Evolutionary conservation across 2,113 vertebrate species (phyloP).

Genomic region (Ammodytes marinus): DNA sequence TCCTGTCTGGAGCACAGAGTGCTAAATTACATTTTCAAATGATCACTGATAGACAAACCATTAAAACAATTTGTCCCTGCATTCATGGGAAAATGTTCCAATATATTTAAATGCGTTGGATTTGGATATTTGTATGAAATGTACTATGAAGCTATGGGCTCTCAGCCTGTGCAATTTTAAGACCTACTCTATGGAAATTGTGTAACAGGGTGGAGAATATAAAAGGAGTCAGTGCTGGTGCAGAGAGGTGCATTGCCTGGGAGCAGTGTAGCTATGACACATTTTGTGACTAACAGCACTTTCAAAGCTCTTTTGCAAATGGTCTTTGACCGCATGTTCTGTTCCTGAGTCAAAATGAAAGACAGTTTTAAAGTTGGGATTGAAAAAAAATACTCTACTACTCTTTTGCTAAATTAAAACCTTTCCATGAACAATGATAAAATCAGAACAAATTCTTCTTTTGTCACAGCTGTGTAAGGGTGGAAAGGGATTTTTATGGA

Average conservation of each 20-base stretch:
- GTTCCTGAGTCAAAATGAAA: background rate
- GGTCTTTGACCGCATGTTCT: background rate
- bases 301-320: background rate
- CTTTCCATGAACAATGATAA: background rate
- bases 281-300: background rate
- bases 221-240: conserved; percentile 12
- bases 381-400: background rate
- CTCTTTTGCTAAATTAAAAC: background rate
- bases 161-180: background rate
- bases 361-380: background rate
- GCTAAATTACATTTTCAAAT: conserved; percentile 50
- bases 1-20: conserved; percentile 60
- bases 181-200: background rate
- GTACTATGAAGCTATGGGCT: background rate
- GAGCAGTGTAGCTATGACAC: background rate
- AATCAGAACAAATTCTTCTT: too few relatives aligned
- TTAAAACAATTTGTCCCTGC: background rate
- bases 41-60: conserved; percentile 11
- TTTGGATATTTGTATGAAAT: background rate
- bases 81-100: background rate
- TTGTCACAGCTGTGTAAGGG: background rate
- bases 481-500: background rate
- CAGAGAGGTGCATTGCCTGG: background rate
- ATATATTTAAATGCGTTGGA: background rate
- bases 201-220: conserved; percentile 11